phyloP scores from a whole-genome alignment of 2,113 vertebrate species.

The Capricornis sumatraensis region DNA sequence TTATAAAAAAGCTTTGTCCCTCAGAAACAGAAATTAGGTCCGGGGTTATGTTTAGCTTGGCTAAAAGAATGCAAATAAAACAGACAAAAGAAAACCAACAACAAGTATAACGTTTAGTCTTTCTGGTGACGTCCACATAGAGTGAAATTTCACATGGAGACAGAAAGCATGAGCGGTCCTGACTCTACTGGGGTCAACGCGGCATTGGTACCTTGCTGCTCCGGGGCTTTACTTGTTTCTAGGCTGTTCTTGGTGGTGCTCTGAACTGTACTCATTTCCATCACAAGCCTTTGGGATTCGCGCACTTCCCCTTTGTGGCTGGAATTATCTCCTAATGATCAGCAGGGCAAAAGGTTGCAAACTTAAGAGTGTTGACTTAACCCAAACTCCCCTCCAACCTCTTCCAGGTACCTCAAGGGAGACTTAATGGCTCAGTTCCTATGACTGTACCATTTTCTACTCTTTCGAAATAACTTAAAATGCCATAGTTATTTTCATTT shows the following conservation, averaged over 20 bases:
- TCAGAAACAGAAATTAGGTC: constrained; percentile 71
- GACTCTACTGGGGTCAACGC: background rate
- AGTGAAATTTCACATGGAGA: constrained; percentile 45
- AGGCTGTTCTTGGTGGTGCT: constrained; percentile 67
- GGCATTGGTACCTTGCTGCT: constrained; percentile 63
- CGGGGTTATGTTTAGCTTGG: constrained; percentile 64
- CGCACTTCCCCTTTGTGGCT: constrained; percentile 56
- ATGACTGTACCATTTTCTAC: background rate
- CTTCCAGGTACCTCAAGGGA: background rate
- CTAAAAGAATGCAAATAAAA: constrained; percentile 72
- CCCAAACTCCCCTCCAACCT: constrained; percentile 33
- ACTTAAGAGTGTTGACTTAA: constrained; percentile 54
- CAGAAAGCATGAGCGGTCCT: constrained; percentile 12
- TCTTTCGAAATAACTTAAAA: background rate
- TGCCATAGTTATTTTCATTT: background rate
- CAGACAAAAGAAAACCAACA: constrained; percentile 56
- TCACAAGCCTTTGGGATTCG: constrained; percentile 45
- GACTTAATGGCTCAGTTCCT: background rate
- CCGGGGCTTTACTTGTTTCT: constrained; percentile 62
- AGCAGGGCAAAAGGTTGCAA: constrained; percentile 64
- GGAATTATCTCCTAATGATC: constrained; percentile 69
- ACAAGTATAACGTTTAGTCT: constrained; percentile 50
- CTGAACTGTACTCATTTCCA: constrained; percentile 70
- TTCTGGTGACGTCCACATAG: background rate
- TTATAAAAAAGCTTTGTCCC: constrained; percentile 73